Percentiles rank a stretch among this genome's conserved stretches.
Conservation (phyloP, 2,113 vertebrate species). For the Chionis minor region DNA sequence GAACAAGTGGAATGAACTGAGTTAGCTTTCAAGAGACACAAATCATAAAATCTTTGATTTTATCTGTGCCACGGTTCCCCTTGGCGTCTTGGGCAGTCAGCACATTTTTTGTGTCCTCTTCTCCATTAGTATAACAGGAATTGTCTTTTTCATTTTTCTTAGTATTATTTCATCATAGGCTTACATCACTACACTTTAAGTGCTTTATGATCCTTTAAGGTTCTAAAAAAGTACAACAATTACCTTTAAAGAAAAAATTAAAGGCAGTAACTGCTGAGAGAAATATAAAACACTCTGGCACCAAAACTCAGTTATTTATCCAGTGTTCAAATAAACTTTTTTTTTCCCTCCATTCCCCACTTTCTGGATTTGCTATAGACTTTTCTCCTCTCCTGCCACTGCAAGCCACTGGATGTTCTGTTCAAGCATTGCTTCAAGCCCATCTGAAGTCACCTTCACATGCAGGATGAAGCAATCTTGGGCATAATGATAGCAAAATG, state of each 20-base stretch:
- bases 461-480: background rate
- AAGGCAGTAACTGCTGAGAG: background rate
- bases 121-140: background rate
- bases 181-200: background rate
- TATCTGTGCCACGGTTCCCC: background rate
- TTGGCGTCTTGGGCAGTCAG: background rate
- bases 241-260: background rate
- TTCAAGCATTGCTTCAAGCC: background rate
- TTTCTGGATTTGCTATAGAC: background rate
- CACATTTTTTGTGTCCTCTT: background rate
- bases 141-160: background rate
- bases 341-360: background rate
- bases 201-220: background rate
- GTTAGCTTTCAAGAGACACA: constrained; percentile 18
- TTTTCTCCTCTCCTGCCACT: background rate
- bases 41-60: background rate
- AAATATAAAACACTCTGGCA: background rate
- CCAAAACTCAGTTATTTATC: background rate
- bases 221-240: background rate
- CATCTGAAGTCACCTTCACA: background rate
- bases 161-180: background rate
- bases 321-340: background rate
- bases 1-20: background rate
- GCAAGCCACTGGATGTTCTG: background rate
- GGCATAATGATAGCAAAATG: background rate